Base-by-base conservation (phyloP, 2,888 invertebrate genomes). In the Meandrusa payeni region DNA sequence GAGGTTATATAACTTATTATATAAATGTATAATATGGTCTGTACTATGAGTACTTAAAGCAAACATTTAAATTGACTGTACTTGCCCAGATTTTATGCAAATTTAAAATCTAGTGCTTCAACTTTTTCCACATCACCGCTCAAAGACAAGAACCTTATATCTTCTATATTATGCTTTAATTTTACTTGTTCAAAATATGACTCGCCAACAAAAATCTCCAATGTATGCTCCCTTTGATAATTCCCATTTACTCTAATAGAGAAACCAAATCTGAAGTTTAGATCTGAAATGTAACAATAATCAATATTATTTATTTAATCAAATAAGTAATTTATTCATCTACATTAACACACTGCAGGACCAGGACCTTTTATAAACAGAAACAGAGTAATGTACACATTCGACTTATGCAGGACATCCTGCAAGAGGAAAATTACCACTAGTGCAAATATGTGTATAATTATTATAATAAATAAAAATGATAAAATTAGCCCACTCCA, bases 51-150 rank as follows among this genome's bases (percentile, higher is more conserved):
- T 17, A 29, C 29, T 28, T 28, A 15, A 34, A 23, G 33, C 7
- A 20, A 7, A 33, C 2, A 15, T 15, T 12, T 20, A 22, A 10
- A 22, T 19, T 6, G 6, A 23, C 20, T 13, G 3, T 23, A 13
- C 5, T 15, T 17, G 5, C 6, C 5, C 7, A 12, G 9, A 22
- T 34, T 44, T 57, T 51, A 58, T 23, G 57, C 61, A 60, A 67
- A 77, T 32, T 57, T 42, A 50, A 76, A 75, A 9, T 63, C 55
- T 28, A 77, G 51, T 39, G 54, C 52, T 19, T 52, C 23, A 12
- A 80, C 57, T 51, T 65, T 71, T 11, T 55, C 51, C 10, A 76
- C 54, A 56, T 78, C 69, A 32, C 78, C 76, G 40, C 54, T 59
- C 2, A 78, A 46, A 9, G 62, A 55, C 42, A 85, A 48, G 47